A percentile compares a stretch with the other conserved stretches of the same genome.
These are phyloP conservation scores for Amblyornis subalaris DNA, from an alignment of 2,113 vertebrate species.

Conservation along the genomic window DNA sequence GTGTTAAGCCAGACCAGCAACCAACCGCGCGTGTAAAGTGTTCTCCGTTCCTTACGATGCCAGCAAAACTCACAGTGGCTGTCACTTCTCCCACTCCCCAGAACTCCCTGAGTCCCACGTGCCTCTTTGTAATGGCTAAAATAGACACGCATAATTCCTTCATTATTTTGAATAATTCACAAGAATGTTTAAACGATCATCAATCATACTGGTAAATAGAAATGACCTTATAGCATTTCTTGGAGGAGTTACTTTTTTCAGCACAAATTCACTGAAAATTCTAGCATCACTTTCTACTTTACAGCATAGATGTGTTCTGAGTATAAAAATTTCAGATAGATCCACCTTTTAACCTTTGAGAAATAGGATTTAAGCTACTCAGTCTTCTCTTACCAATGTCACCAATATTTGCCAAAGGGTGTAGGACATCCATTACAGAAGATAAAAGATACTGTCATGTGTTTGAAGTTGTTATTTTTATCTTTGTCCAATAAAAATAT, in stretches of 20 bases:
- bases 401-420: background rate
- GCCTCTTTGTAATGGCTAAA: background rate
- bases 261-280: conserved; percentile 37
- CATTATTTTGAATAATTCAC: conserved; percentile 18
- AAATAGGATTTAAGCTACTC: background rate
- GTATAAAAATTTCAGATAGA: background rate
- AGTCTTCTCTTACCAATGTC: background rate
- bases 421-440: background rate
- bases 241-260: conserved; percentile 19
- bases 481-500: background rate
- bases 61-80: background rate
- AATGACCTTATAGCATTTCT: conserved; percentile 6
- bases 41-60: background rate
- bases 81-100: background rate
- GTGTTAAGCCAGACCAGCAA: background rate
- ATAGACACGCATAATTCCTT: background rate
- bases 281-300: conserved; percentile 11
- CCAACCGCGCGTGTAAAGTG: background rate
- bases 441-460: background rate
- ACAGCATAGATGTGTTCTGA: background rate
- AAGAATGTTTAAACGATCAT: conserved; percentile 17
- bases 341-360: background rate
- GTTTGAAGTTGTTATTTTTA: background rate
- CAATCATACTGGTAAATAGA: conserved; percentile 10
- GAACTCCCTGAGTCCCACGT: background rate